phyloP scores from a whole-genome alignment of 1,140 invertebrate species.

The Drosophila funebris region DNA sequence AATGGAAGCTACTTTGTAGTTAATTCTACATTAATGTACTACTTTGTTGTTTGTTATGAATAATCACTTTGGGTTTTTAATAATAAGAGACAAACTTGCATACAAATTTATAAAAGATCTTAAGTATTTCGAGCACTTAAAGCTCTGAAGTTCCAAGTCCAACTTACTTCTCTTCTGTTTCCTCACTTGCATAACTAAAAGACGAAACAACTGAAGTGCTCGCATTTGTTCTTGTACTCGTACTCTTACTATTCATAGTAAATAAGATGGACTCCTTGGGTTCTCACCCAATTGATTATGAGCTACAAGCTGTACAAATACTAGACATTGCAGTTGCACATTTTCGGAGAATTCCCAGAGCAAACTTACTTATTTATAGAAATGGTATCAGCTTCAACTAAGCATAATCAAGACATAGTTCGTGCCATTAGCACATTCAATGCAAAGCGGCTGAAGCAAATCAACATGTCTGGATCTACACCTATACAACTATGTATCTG shows the following conservation, averaged over 20 bases:
- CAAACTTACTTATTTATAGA: not conserved
- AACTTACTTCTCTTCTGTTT: no score
- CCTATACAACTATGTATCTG: not conserved
- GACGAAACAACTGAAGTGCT: no score
- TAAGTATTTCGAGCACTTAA: no score
- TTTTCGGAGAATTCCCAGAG: not conserved
- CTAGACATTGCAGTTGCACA: not conserved
- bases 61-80: not conserved
- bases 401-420: constrained; percentile 1
- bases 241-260: no score
- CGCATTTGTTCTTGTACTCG: no score
- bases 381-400: not conserved
- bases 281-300: not conserved
- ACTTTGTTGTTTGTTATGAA: no score
- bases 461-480: not conserved
- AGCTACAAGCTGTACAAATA: constrained; percentile 10
- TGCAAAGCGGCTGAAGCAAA: not conserved
- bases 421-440: constrained; percentile 18
- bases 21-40: no score
- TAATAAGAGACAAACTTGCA: not conserved
- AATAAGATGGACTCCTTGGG: no score
- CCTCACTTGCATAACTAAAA: no score
- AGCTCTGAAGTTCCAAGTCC: no score
- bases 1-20: no score
- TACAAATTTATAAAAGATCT: no score